These are phyloP conservation scores for Cephus cinctus DNA, from an alignment of 1,140 invertebrate species.

Conservation along the genomic window DNA sequence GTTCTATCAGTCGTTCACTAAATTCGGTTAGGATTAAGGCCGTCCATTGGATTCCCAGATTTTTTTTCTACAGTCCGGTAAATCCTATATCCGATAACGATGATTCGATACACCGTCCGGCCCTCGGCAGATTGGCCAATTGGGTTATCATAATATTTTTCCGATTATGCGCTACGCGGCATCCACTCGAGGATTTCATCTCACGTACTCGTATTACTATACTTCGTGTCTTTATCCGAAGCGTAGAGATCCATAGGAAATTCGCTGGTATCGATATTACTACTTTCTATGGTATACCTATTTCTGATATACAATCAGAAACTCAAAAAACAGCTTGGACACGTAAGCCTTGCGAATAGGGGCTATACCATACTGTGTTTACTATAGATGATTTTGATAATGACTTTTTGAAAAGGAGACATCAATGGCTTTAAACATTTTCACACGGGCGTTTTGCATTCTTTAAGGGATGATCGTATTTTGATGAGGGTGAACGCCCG, in stretches of 20 bases:
- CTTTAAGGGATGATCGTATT: conserved; percentile 47
- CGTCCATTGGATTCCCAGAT: conserved; percentile 28
- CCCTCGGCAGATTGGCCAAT: conserved; percentile 29
- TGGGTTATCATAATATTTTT: conserved; percentile 49
- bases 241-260: no score
- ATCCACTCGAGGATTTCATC: conserved; percentile 7
- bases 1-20: conserved; percentile 7
- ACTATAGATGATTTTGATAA: conserved; percentile 10
- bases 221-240: no score
- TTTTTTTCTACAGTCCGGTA: conserved; percentile 29
- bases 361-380: no score
- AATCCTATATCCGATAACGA: conserved; percentile 47
- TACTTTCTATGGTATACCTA: no score
- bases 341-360: no score
- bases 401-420: conserved; percentile 4
- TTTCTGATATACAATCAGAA: no score
- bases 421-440: conserved; percentile 28
- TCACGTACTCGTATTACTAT: no score
- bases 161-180: conserved; percentile 29
- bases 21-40: conserved; percentile 35
- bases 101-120: conserved; percentile 40
- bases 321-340: no score
- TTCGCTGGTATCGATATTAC: no score
- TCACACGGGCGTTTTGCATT: conserved; percentile 43
- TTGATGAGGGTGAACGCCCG: conserved; percentile 44